These are phyloP conservation scores for Peucedramus taeniatus DNA, from an alignment of 2,113 vertebrate species.

Conservation along the genomic window DNA sequence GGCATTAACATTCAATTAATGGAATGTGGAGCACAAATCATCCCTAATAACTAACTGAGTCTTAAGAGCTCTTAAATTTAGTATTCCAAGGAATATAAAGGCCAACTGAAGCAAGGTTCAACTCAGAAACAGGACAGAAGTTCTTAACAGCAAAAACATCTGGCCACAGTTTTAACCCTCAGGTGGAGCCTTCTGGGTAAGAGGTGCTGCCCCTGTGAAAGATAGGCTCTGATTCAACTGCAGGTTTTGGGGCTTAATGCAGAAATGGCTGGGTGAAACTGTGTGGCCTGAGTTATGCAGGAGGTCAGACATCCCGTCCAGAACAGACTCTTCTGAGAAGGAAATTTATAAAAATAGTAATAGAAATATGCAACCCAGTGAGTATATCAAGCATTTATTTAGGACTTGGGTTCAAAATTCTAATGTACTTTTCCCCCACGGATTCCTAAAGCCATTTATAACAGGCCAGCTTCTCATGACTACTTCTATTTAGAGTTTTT, in stretches of 20 bases:
- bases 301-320: not conserved
- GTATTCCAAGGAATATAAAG: not conserved
- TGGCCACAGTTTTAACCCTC: not conserved
- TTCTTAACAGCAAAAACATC: not conserved
- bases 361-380: not conserved
- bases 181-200: not conserved
- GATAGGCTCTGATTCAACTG: not conserved
- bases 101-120: not conserved
- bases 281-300: not conserved
- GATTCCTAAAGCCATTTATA: conserved; percentile 25
- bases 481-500: conserved; percentile 36
- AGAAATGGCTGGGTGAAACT: not conserved
- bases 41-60: not conserved
- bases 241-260: not conserved
- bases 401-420: conserved; percentile 9
- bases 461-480: not conserved
- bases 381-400: not conserved
- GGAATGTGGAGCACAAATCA: not conserved
- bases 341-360: not conserved
- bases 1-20: not conserved
- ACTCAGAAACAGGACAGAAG: not conserved
- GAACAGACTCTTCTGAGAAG: not conserved
- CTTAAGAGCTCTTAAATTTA: not conserved
- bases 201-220: not conserved
- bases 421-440: not conserved